Conservation (phyloP, 2,113 vertebrate genomes). For the Esox niger region DNA sequence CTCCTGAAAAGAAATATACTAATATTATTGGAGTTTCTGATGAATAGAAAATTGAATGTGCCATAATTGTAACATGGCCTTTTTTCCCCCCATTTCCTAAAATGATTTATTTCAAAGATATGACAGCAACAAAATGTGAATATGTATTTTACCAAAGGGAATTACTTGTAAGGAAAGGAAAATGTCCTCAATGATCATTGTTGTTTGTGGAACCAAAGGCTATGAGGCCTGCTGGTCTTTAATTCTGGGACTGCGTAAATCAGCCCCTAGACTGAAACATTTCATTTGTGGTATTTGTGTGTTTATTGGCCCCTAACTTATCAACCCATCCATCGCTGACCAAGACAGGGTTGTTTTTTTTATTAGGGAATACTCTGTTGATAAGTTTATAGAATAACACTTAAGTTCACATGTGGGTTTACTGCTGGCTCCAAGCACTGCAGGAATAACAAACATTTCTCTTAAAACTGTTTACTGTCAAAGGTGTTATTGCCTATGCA, state of each 20-base stretch:
- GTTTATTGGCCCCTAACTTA: conserved; percentile 53
- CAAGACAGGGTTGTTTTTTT: conserved; percentile 34
- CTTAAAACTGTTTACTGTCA: conserved; percentile 45
- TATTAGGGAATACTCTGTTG: conserved; percentile 39
- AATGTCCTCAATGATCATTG: conserved; percentile 31
- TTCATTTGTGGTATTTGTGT: conserved; percentile 51
- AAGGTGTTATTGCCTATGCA: conserved; percentile 11
- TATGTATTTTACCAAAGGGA: conserved; percentile 26
- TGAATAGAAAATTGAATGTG: too few relatives aligned
- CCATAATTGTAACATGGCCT: too few relatives aligned
- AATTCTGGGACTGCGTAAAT: conserved; percentile 43
- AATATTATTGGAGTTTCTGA: too few relatives aligned
- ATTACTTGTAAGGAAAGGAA: conserved; percentile 28
- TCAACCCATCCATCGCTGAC: conserved; percentile 39
- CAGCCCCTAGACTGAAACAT: conserved; percentile 46
- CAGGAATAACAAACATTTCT: conserved; percentile 62
- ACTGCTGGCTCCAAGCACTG: conserved; percentile 54
- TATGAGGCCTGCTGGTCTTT: conserved; percentile 30
- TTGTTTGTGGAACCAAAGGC: conserved; percentile 32
- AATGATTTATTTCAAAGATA: too few relatives aligned
- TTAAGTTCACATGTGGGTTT: conserved; percentile 63
- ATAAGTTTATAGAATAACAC: conserved; percentile 60
- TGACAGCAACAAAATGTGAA: too few relatives aligned
- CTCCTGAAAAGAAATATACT: too few relatives aligned
- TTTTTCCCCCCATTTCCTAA: too few relatives aligned